Evolutionary conservation across 37 sponge, comb jelly and placozoan species (phyloP), one percentile per base, ranked within the genome.

Genomic region (Bolinopsis microptera): DNA sequence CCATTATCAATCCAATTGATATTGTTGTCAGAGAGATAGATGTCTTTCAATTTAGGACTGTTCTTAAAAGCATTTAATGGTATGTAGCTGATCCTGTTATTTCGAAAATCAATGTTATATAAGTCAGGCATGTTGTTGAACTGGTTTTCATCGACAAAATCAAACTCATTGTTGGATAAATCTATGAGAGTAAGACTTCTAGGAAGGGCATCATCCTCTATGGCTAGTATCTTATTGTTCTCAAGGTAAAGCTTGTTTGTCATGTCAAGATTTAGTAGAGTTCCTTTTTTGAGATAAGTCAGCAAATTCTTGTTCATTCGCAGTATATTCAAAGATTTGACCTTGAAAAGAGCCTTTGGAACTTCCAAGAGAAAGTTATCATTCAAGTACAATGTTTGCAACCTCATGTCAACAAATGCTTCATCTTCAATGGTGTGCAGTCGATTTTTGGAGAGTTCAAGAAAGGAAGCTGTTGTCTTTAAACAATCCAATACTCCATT

Each of bases 161-260:
- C 31, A 40, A 86, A 86, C 27, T 0, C 30, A 86, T 86, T 86
- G n/a, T 86, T 41, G 3, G 61, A 41, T 3, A 86, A 1, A 27
- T 41, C 30, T 30, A 86, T 38, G 61, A 86, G 5, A 39, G 34
- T 34, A 2, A 86, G 32, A n/a, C 24, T 41, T 39, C 24, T 3
- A 24, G 90, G 90, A 40, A 86, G 39, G 13, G 90, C 90, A 86
- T 27, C 90, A 86, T 86, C 61, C 30, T 86, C 90, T 39, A 86
- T 86, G 3, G 61, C 23, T 0, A 86, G 61, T n/a, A 86, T 39
- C 26, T 86, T 40, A 41, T 86, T 86, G 26, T 86, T 38, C 3
- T 86, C 36, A 26, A 86, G 90, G 61, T 86, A 86, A 2, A 86
- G 32, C 30, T 86, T 38, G 32, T 86, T 86, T 24, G 61, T 41